phyloP scores from a whole-genome alignment of 2,113 vertebrate species.

The Megaptera novaeangliae region DNA sequence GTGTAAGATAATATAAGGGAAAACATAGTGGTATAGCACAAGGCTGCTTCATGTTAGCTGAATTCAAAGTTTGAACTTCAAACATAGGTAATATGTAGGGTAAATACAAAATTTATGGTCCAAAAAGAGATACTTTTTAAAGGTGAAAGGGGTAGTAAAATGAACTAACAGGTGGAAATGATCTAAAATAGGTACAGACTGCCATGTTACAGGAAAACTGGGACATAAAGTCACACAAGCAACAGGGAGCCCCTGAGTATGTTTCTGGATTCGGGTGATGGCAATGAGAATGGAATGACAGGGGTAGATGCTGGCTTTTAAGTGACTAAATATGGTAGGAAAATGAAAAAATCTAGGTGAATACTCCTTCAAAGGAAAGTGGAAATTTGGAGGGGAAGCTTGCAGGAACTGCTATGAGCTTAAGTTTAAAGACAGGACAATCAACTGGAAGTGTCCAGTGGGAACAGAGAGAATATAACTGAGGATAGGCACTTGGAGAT shows the following conservation, averaged over 20 bases:
- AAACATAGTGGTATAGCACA: not conserved
- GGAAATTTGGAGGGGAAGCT: not conserved
- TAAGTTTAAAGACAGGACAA: not conserved
- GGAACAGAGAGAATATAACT: not conserved
- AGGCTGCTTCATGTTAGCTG: not conserved
- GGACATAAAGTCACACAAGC: not conserved
- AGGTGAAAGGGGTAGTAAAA: not conserved
- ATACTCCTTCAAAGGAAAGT: not conserved
- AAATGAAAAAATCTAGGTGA: not conserved
- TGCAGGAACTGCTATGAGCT: not conserved
- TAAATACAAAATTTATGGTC: not conserved
- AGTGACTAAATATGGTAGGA: not conserved
- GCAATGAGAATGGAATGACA: not conserved
- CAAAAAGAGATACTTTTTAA: not conserved
- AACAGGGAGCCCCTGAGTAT: not conserved
- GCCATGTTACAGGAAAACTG: rapidly evolving
- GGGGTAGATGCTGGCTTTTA: not conserved
- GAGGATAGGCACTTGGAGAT: not conserved
- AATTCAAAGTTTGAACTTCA: not conserved
- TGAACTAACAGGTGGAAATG: not conserved
- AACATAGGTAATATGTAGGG: not conserved
- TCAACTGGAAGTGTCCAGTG: not conserved
- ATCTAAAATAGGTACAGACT: not conserved
- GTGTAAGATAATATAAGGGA: not conserved
- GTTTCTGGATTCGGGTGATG: not conserved